Evolutionary conservation across 1,140 invertebrate species (phyloP).

Genomic region (Pomacea maculata): DNA sequence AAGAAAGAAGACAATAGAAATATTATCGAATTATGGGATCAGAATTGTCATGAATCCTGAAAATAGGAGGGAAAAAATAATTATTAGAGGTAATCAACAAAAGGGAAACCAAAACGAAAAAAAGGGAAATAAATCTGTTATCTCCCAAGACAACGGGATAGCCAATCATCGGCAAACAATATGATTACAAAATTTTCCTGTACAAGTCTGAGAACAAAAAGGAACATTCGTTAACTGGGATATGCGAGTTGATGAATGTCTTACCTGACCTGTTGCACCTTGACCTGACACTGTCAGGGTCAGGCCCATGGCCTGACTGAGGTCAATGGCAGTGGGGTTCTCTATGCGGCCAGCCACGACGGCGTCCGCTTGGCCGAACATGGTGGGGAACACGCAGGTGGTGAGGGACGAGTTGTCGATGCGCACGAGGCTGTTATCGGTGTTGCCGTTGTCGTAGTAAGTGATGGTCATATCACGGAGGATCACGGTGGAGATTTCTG

Average conservation of each 20-base stretch:
- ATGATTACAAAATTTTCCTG: too few species aligned
- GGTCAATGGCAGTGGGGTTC: conserved; percentile 30
- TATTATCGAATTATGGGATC: too few species aligned
- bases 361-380: conserved; percentile 43
- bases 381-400: conserved; percentile 30
- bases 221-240: not conserved
- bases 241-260: not conserved
- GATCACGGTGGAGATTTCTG: conserved; percentile 76
- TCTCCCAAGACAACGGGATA: too few species aligned
- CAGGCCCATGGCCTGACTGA: not conserved
- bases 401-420: conserved; percentile 47
- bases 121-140: too few species aligned
- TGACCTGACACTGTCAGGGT: not conserved
- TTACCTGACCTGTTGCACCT: not conserved
- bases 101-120: too few species aligned
- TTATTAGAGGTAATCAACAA: too few species aligned
- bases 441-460: conserved; percentile 64
- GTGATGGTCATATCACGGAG: conserved; percentile 74
- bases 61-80: too few species aligned
- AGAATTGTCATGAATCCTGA: too few species aligned
- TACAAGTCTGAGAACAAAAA: not conserved
- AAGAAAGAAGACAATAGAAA: too few species aligned
- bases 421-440: conserved; percentile 64
- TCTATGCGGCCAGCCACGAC: conserved; percentile 40
- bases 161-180: too few species aligned